Base-by-base conservation (phyloP, 2,797 vertebrate species). In the Pseudochirops corinnae region DNA sequence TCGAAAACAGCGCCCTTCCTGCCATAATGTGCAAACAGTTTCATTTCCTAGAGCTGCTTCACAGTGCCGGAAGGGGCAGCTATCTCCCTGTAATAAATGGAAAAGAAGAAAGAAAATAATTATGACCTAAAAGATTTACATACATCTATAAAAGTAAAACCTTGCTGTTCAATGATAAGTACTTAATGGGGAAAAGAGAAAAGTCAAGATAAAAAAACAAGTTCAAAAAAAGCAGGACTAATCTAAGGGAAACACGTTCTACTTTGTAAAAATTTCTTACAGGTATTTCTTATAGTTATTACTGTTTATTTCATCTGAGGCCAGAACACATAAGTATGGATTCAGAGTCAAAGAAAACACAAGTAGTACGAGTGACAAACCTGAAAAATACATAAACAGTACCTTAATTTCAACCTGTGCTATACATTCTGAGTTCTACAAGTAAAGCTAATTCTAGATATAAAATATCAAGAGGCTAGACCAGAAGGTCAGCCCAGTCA, bases 31-130 rank as follows among this genome's bases (percentile, higher is more conserved):
- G 98, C 99, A 99, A 16, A 99, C 99, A 0, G 98, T 99, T 97
- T 99, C 99, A 14, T 99, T 99, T 39, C 99, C 99, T 98, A 99
- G 98, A 0, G 99, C 99, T 0, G 99, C 99, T 95, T 99, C 99
- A 90, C 99, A 99, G 98, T 99, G 99, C 96, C 99, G 99, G 97
- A 99, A 99, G 0, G 99, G 98, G 94, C 99, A 99, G 97, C 98
- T 98, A 98, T 99, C 99, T 91, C 99, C 99, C 99, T 99, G 95
- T 0, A 93, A 62, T 11, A 62, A 55, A 90, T 39, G 10, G 10
- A 18, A 92, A 5, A 92, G 18, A 95, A 1, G 16, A 95, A 1
- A 95, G 52, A 56, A 90, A 94, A 93, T 0, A 96, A 94, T 12
- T 92, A n/a, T 74, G 50, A 50, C 50, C 60, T 29, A 60, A 50